Percentiles rank a stretch among this genome's conserved stretches.
These are phyloP conservation scores for Xanthorhoe designata DNA, from an alignment of 2,888 invertebrate species.

Conservation along the genomic window DNA sequence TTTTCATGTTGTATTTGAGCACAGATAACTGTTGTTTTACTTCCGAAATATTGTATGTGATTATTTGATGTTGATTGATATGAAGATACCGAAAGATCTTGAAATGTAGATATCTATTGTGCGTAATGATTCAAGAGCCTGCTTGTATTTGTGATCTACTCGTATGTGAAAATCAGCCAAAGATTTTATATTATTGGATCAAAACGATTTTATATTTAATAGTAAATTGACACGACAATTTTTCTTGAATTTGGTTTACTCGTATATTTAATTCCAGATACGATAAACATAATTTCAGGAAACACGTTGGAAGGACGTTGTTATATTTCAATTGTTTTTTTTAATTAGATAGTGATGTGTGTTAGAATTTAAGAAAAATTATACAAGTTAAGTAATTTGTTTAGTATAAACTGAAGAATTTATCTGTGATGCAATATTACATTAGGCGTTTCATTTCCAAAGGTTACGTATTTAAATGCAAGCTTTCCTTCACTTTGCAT, in stretches of 20 bases:
- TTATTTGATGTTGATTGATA: not conserved
- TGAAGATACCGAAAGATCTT: not conserved
- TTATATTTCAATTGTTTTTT: too few species aligned
- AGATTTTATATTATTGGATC: not conserved
- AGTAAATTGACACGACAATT: too few species aligned
- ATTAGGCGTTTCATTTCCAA: conserved; percentile 30
- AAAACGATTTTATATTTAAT: too few species aligned
- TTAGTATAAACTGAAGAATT: conserved; percentile 20
- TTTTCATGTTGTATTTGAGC: conserved; percentile 24
- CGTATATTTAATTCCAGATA: too few species aligned
- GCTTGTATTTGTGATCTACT: too few species aligned
- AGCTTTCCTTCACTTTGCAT: conserved; percentile 68
- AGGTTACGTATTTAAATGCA: conserved; percentile 55
- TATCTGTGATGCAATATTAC: conserved; percentile 23
- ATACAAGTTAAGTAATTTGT: not conserved
- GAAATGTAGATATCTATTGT: not conserved
- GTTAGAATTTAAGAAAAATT: too few species aligned
- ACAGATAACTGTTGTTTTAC: conserved; percentile 26
- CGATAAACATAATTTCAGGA: too few species aligned
- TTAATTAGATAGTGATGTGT: too few species aligned
- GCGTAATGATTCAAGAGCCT: too few species aligned
- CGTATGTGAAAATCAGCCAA: not conserved
- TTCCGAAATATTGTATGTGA: conserved; percentile 10
- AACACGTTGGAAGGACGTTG: too few species aligned
- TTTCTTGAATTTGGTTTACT: too few species aligned